Evolutionary conservation across 2,113 vertebrate genomes (phyloP).

Genomic region (Colossoma macropomum): DNA sequence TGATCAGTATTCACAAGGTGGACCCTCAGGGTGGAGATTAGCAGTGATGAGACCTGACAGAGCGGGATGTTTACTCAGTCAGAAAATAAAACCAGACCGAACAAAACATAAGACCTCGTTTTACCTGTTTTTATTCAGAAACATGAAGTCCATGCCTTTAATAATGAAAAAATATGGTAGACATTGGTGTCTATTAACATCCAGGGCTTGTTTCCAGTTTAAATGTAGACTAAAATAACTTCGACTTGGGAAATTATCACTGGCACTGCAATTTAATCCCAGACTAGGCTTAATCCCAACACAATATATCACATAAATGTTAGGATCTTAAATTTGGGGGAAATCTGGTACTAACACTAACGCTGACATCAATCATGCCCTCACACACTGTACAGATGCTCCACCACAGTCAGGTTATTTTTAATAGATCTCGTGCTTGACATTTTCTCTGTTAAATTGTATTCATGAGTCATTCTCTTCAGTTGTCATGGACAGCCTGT

Average conservation of each 20-base stretch:
- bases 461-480: constrained; percentile 7
- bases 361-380: background rate
- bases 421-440: background rate
- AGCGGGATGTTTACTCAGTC: background rate
- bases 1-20: constrained; percentile 40
- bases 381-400: background rate
- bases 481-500: background rate
- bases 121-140: background rate
- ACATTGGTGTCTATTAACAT: background rate
- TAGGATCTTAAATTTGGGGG: too few relatives aligned
- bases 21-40: constrained; percentile 15
- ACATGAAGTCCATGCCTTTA: background rate
- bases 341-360: background rate
- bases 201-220: background rate
- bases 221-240: background rate
- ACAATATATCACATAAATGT: too few relatives aligned
- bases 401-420: too few relatives aligned
- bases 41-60: constrained; percentile 14
- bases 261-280: background rate
- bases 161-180: background rate
- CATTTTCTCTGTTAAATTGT: background rate
- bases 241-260: background rate
- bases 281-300: background rate
- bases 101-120: background rate
- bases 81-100: background rate